Conservation (phyloP, 2,888 invertebrate genomes). For the Chymomyza procnemis region DNA sequence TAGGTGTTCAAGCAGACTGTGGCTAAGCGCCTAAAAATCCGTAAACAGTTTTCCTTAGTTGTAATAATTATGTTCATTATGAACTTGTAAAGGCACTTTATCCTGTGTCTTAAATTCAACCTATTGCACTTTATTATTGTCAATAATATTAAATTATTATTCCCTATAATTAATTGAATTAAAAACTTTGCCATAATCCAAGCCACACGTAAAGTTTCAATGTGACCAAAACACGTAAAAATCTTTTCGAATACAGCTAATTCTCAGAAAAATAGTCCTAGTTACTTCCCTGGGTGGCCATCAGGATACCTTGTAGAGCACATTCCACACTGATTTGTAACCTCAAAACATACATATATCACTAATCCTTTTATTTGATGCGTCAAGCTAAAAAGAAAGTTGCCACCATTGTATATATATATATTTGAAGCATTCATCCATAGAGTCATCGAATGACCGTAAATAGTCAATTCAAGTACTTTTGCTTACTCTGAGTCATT, state of each 20-base stretch:
- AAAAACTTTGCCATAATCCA: not conserved
- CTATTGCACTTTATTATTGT: not conserved
- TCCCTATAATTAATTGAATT: not conserved
- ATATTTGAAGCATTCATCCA: not conserved
- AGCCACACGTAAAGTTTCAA: not conserved
- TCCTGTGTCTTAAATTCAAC: not conserved
- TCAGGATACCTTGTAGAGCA: not conserved
- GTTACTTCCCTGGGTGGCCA: not conserved
- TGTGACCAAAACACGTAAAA: not conserved
- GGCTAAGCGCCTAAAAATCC: too few relatives aligned
- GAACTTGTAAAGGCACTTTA: not conserved
- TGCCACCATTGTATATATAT: not conserved
- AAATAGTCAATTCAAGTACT: constrained; percentile 34
- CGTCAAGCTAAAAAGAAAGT: not conserved
- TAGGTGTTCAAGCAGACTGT: too few relatives aligned
- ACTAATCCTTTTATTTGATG: not conserved
- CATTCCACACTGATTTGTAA: not conserved
- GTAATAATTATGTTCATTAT: not conserved
- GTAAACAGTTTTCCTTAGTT: too few relatives aligned
- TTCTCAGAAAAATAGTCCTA: not conserved
- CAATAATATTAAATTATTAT: not conserved
- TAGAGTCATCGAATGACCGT: not conserved
- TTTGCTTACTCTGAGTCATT: constrained; percentile 55
- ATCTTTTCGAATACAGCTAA: not conserved
- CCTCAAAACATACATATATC: not conserved